These are phyloP conservation scores for Drosophila rellima DNA, from an alignment of 2,888 invertebrate species.

Conservation along the genomic window DNA sequence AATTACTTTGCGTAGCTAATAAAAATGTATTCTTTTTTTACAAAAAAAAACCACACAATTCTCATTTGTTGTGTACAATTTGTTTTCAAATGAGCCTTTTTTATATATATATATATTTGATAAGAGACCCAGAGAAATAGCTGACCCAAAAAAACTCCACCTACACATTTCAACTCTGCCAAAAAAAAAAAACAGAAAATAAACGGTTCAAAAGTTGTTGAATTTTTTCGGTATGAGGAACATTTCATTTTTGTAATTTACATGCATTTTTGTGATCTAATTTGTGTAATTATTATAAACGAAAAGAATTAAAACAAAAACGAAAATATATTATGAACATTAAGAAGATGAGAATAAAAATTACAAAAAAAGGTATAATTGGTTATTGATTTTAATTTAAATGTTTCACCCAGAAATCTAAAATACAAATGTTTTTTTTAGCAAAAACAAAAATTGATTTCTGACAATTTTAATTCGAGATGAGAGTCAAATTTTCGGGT, in stretches of 20 bases:
- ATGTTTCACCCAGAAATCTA: conserved; percentile 56
- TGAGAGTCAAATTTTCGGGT: background rate
- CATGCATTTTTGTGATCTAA: conserved; percentile 83
- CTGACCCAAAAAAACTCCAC: conserved; percentile 18
- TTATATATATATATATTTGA: conserved; percentile 32
- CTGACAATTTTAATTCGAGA: conserved; percentile 15
- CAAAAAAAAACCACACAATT: conserved; percentile 11
- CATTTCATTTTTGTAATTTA: conserved; percentile 79
- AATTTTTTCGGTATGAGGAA: conserved; percentile 54
- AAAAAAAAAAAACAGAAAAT: conserved; percentile 14
- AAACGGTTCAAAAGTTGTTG: conserved; percentile 41
- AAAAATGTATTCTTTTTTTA: conserved; percentile 46
- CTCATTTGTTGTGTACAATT: conserved; percentile 18
- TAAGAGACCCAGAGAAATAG: conserved; percentile 35
- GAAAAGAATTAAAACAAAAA: conserved; percentile 65
- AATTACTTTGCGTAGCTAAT: conserved; percentile 38
- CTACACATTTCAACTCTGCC: conserved; percentile 40
- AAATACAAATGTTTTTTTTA: conserved; percentile 51
- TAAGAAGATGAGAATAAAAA: conserved; percentile 48
- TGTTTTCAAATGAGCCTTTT: conserved; percentile 38
- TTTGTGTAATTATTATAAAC: conserved; percentile 82
- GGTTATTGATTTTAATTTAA: conserved; percentile 69
- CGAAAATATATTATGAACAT: conserved; percentile 54
- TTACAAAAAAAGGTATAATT: conserved; percentile 31
- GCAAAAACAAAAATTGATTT: conserved; percentile 29